phyloP scores from a whole-genome alignment of 2,797 vertebrate species.

The Choloepus didactylus region DNA sequence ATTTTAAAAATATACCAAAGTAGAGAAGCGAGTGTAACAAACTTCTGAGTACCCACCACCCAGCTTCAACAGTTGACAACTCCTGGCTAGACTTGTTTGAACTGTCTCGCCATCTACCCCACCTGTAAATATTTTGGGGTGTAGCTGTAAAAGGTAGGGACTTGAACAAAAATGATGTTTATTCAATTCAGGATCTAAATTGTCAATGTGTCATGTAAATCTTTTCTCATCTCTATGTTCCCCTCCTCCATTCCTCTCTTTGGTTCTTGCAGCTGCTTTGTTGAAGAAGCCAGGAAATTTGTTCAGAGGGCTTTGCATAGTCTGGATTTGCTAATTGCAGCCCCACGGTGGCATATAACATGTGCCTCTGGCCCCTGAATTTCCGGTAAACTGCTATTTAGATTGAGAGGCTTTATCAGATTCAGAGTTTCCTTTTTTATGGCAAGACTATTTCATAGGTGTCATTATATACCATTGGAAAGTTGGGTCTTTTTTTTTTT shows the following conservation, averaged over 20 bases:
- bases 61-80: neutral
- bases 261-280: no score
- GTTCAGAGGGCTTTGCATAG: neutral
- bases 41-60: neutral
- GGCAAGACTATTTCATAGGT: neutral
- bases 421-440: neutral
- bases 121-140: neutral
- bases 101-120: neutral
- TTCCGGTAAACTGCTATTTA: neutral
- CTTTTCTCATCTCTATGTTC: no score
- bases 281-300: neutral
- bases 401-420: neutral
- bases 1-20: neutral
- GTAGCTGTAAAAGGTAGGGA: neutral
- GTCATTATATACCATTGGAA: neutral
- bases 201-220: no score
- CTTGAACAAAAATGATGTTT: neutral
- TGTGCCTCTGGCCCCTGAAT: neutral
- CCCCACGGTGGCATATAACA: neutral
- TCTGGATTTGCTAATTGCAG: neutral
- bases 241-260: no score
- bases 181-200: no score
- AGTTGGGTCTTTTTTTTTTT: neutral
- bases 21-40: neutral
- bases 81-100: neutral